These are phyloP conservation scores for Shinisaurus crocodilurus DNA, from an alignment of 2,113 vertebrate species.

Conservation along the genomic window DNA sequence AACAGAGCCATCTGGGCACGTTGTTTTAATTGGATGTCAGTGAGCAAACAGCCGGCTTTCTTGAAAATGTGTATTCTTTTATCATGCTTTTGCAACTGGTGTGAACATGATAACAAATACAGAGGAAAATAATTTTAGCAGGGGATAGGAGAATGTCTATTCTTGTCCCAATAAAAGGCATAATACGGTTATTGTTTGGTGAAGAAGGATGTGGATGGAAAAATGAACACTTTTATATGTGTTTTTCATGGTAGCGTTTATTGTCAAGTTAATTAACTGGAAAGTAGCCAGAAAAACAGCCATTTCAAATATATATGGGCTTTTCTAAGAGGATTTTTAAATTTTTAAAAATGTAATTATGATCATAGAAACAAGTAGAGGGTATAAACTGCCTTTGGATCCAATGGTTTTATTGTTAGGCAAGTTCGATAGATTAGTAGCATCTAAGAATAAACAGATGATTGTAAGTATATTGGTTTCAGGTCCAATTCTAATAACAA, in stretches of 20 bases:
- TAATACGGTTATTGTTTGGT: conserved; percentile 36
- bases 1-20: background rate
- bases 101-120: conserved; percentile 19
- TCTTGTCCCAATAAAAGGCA: conserved; percentile 48
- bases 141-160: conserved; percentile 45
- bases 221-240: conserved; percentile 65
- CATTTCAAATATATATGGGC: conserved; percentile 27
- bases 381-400: no score
- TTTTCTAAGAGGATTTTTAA: background rate
- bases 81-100: background rate
- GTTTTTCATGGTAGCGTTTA: conserved; percentile 61
- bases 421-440: no score
- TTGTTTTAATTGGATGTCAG: background rate
- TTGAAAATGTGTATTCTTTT: background rate
- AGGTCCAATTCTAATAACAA: no score
- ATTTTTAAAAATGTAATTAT: no score
- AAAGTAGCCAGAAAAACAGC: conserved; percentile 57
- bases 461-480: no score
- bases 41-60: background rate
- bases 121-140: background rate
- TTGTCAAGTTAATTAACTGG: conserved; percentile 72
- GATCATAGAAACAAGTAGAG: no score
- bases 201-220: conserved; percentile 40
- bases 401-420: no score
- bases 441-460: no score